Evolutionary conservation across 2,797 vertebrate species (phyloP).

Genomic region (Hylomyscus alleni): DNA sequence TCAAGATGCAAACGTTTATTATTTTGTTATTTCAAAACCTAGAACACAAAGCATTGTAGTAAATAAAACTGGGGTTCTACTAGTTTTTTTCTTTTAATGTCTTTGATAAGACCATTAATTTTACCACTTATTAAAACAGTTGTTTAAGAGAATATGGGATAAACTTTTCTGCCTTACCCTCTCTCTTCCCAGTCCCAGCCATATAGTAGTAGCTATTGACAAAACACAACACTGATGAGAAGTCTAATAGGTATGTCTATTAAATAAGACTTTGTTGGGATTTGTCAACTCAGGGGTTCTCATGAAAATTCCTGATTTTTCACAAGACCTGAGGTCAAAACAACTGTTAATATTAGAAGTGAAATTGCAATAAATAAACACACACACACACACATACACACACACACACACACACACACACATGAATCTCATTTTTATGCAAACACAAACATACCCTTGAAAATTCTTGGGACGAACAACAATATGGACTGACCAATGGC

Average conservation of each 20-base stretch:
- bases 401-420: neutral
- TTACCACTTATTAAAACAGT: neutral
- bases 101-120: constrained; percentile 11
- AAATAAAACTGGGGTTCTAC: neutral
- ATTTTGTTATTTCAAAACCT: neutral
- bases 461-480: too few species aligned
- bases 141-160: neutral
- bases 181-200: neutral
- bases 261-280: neutral
- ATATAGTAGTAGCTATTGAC: neutral
- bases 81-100: neutral
- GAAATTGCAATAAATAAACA: neutral
- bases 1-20: neutral
- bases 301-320: neutral
- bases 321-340: neutral
- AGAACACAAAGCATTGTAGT: neutral
- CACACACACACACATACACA: neutral
- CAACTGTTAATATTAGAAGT: constrained; percentile 20
- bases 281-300: neutral
- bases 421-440: neutral
- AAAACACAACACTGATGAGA: neutral
- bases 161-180: neutral
- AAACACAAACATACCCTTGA: neutral
- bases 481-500: too few species aligned
- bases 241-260: constrained; percentile 3